Evolutionary conservation across 1,140 invertebrate species (phyloP).

Genomic region (Elymnias hypermnestra): DNA sequence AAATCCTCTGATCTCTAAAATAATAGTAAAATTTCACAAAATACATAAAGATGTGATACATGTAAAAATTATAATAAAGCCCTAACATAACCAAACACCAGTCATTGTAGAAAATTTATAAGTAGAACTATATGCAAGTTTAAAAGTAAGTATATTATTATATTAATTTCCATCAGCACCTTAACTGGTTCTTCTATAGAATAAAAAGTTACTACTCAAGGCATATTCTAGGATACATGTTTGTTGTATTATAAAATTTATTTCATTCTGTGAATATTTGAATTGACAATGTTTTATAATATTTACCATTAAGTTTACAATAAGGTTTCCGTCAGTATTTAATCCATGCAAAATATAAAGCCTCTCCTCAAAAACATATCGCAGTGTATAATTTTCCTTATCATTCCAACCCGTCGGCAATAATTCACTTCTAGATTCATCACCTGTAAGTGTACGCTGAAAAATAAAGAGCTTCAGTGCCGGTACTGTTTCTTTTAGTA

Average conservation of each 20-base stretch:
- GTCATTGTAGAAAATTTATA: not conserved
- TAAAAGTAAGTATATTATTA: too few relatives aligned
- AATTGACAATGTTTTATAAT: not conserved
- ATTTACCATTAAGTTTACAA: constrained; percentile 82
- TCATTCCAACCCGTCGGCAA: constrained; percentile 84
- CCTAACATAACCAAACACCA: too few relatives aligned
- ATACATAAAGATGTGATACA: too few relatives aligned
- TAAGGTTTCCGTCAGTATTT: constrained; percentile 78
- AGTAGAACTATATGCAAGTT: too few relatives aligned
- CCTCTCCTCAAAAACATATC: constrained; percentile 80
- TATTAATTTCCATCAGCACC: too few relatives aligned
- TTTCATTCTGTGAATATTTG: not conserved
- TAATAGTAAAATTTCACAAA: too few relatives aligned
- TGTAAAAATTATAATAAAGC: too few relatives aligned
- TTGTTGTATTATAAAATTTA: too few relatives aligned
- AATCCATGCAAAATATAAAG: constrained; percentile 82
- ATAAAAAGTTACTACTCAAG: too few relatives aligned
- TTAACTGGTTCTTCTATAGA: too few relatives aligned
- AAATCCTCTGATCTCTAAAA: constrained; percentile 57
- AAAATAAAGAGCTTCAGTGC: too few relatives aligned
- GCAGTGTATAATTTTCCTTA: constrained; percentile 77
- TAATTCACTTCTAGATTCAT: constrained; percentile 80
- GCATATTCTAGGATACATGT: too few relatives aligned
- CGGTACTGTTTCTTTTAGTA: not conserved
- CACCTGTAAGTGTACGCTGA: constrained; percentile 78